Conservation (phyloP, 2,797 vertebrate genomes). For the Ctenosaura bakeri region DNA sequence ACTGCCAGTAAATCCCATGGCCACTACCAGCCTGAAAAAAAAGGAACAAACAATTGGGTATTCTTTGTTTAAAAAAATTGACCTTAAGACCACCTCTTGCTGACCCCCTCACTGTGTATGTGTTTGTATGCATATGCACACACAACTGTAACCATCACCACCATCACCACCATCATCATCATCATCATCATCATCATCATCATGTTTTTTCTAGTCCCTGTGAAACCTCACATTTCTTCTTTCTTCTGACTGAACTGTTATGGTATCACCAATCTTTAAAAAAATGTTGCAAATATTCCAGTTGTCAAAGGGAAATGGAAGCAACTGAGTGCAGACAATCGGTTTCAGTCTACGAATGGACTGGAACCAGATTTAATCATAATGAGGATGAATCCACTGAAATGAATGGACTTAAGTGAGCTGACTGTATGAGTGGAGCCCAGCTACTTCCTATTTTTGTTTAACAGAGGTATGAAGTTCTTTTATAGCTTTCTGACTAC, state of each 20-base stretch:
- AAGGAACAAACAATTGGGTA: not conserved
- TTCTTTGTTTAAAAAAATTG: not conserved
- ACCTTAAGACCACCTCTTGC: not conserved
- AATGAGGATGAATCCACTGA: not conserved
- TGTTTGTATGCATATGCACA: not conserved
- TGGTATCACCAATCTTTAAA: not conserved
- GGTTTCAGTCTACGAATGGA: no score
- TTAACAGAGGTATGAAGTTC: not conserved
- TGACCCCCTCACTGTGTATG: not conserved
- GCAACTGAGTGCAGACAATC: not conserved
- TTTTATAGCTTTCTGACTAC: not conserved
- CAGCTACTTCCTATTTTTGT: not conserved
- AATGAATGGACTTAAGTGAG: not conserved
- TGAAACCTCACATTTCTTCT: not conserved
- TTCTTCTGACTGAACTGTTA: not conserved
- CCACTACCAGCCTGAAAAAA: not conserved
- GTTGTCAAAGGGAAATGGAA: not conserved
- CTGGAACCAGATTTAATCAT: not conserved
- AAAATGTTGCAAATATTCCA: not conserved
- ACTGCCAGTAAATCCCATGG: not conserved
- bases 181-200: no score
- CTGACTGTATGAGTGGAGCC: not conserved
- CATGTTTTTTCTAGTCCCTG: not conserved
- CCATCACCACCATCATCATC: no score
- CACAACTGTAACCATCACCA: not conserved